Evolutionary conservation across 2,113 vertebrate species (phyloP).

Genomic region (Odontesthes bonariensis): DNA sequence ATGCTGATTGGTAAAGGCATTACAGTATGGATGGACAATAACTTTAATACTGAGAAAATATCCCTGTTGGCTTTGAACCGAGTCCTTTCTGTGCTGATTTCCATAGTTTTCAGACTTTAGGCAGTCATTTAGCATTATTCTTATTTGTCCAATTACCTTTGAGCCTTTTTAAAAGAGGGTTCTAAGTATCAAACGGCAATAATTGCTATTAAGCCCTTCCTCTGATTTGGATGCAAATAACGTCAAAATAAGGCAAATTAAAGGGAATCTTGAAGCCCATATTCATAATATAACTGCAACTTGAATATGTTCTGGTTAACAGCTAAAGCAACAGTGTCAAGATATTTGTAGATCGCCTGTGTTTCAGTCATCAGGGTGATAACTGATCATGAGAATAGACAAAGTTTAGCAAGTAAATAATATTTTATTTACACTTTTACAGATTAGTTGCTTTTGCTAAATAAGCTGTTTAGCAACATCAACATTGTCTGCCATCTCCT

Average conservation of each 20-base stretch:
- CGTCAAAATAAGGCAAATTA: neutral
- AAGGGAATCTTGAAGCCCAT: neutral
- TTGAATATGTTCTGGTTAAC: neutral
- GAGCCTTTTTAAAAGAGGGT: neutral
- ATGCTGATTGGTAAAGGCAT: neutral
- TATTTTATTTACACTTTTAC: slow-evolving; percentile 17
- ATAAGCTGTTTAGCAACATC: slow-evolving; percentile 42
- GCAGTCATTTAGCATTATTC: neutral
- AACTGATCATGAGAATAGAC: neutral
- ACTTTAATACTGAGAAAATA: neutral
- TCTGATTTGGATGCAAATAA: neutral
- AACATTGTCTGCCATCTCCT: slow-evolving; percentile 24
- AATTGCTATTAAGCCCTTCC: too few species aligned
- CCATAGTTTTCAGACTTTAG: neutral
- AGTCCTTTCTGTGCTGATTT: neutral
- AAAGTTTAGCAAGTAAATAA: neutral
- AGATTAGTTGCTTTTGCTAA: slow-evolving; percentile 31
- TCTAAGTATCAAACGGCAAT: too few species aligned
- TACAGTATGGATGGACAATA: neutral
- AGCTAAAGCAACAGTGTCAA: neutral
- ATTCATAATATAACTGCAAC: neutral
- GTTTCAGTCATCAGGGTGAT: neutral
- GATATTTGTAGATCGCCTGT: neutral
- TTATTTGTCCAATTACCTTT: neutral
- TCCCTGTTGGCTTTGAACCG: neutral